Evolutionary conservation across 2,888 invertebrate species (phyloP), one percentile per base, ranked within the genome.

Genomic region (Elegia similella): DNA sequence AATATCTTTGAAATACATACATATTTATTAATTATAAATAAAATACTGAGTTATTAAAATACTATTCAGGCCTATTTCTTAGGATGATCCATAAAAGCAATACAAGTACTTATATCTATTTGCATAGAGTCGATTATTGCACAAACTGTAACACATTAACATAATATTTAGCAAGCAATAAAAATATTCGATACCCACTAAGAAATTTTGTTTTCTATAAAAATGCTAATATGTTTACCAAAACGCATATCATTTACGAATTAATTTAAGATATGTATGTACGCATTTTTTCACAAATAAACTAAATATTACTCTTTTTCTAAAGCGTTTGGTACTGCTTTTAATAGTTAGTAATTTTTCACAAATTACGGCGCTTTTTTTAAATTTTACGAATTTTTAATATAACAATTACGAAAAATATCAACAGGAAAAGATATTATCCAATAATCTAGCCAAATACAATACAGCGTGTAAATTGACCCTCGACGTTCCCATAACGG

Each of bases 81-180:
- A 55, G 47, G 55, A 32, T 47, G 47, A 56, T 38, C 42, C 38
- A 42, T 42, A 48, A 48, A 56, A 56, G 48, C 48, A 56, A 42
- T 47, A 38, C 38, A 56, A 12, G 44, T 54, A 55, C 38, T 48
- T 56, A 56, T 46, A 17, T 16, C 56, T 42, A 48, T 48, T 15
- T 8, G 48, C 42, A 42, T 56, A 48, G 48, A 13, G 44, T 44
- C 54, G 38, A 48, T 56, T 56, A 56, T 56, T 56, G 56, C 75
- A 73, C 76, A 60, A 76, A 70, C 63, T 68, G 70, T 59, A 60
- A 50, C 30, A 52, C 52, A 46, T 42, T 29, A 56, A 73, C 69
- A 62, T 69, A 73, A 67, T 61, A 50, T 34, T 50, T 34, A 38
- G 17, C 58, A 58, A 55, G 30, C 54, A 54, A 57, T 46, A 52